phyloP scores from a whole-genome alignment of 2,797 vertebrate genomes.

The Acanthornis magna region DNA sequence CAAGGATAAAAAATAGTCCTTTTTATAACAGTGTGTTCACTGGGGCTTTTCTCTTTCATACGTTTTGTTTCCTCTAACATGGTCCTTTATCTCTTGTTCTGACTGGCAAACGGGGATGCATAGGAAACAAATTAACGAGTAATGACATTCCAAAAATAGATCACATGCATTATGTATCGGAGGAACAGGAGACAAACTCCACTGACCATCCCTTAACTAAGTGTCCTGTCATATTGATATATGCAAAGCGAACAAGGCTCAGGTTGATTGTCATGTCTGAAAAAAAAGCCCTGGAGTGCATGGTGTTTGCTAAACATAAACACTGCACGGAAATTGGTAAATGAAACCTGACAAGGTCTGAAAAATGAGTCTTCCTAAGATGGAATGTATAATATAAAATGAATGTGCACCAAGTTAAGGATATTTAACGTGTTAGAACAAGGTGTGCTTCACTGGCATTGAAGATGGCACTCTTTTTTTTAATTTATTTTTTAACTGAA shows the following conservation, averaged over 20 bases:
- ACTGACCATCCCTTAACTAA: not conserved
- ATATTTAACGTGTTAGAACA: not conserved
- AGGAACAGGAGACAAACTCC: not conserved
- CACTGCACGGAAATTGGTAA: not conserved
- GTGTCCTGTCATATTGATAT: not conserved
- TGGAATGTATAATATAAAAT: not conserved
- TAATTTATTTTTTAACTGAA: not conserved
- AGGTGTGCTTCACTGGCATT: not conserved
- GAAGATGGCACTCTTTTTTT: not conserved
- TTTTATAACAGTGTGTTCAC: not conserved
- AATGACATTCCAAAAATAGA: not conserved
- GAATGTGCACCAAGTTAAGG: not conserved
- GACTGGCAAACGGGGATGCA: not conserved
- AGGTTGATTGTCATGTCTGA: slow-evolving; percentile 19
- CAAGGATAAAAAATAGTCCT: not conserved
- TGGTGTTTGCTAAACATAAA: slow-evolving; percentile 12
- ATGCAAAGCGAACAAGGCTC: not conserved
- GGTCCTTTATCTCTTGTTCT: not conserved
- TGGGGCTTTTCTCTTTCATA: not conserved
- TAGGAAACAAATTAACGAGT: slow-evolving; percentile 8
- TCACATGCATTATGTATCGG: not conserved
- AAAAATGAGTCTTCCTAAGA: not conserved
- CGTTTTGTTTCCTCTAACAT: not conserved
- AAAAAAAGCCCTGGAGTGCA: not conserved
- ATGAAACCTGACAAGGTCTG: slow-evolving; percentile 10